Percentiles rank a stretch among this genome's conserved stretches.
Evolutionary conservation across 2,113 vertebrate genomes (phyloP).

Genomic region (Pomatostomus ruficeps): DNA sequence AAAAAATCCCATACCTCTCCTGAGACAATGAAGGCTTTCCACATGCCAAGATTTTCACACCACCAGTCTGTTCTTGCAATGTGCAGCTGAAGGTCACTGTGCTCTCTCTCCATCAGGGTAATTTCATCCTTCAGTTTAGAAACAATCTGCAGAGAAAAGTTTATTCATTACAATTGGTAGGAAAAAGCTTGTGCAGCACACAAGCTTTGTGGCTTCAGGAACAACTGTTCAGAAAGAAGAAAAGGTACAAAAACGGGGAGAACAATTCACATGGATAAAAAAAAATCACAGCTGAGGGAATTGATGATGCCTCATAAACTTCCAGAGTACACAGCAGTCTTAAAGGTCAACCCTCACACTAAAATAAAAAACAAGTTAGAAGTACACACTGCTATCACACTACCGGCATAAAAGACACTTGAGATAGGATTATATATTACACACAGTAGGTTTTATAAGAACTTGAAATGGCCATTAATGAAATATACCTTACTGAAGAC

Average conservation of each 20-base stretch:
- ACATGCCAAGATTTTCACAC: slow-evolving; percentile 95
- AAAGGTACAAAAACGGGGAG: neutral
- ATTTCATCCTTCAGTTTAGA: slow-evolving; percentile 95
- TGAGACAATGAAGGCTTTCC: slow-evolving; percentile 85
- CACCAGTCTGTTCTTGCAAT: slow-evolving; percentile 95
- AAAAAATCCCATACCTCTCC: slow-evolving; percentile 77
- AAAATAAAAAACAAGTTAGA: neutral
- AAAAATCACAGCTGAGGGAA: neutral
- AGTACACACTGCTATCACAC: neutral
- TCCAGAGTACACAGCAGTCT: neutral
- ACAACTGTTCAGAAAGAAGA: neutral
- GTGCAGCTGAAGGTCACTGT: slow-evolving; percentile 89
- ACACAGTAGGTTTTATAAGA: neutral
- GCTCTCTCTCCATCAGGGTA: slow-evolving; percentile 89
- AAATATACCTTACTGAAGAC: neutral
- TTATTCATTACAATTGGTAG: neutral
- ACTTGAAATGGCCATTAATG: neutral
- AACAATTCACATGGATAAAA: neutral
- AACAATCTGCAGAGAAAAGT: slow-evolving; percentile 79
- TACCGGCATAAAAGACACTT: neutral
- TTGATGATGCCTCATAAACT: neutral
- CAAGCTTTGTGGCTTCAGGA: neutral
- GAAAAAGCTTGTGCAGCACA: neutral
- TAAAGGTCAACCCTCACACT: neutral
- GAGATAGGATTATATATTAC: neutral